These are phyloP conservation scores for Gila orcuttii DNA, from an alignment of 2,113 vertebrate species.

Conservation along the genomic window DNA sequence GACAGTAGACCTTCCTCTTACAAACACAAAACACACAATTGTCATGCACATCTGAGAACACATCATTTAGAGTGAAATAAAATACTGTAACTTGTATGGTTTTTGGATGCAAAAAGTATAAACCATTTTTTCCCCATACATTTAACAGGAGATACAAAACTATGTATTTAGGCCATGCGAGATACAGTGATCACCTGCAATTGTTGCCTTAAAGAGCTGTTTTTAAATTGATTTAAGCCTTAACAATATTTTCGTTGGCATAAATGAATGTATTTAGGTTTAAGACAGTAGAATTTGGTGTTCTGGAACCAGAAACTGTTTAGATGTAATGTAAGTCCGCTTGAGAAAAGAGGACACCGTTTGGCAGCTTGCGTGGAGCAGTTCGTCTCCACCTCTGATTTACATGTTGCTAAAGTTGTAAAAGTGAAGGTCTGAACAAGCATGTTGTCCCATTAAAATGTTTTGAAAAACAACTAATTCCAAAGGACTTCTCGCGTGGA, in stretches of 20 bases:
- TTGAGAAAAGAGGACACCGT: not conserved
- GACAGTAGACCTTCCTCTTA: no score
- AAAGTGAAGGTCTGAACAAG: conserved; percentile 37
- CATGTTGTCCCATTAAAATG: conserved; percentile 55
- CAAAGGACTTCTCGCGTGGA: conserved; percentile 30
- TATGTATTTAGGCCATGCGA: not conserved
- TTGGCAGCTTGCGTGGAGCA: not conserved
- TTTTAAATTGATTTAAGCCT: no score
- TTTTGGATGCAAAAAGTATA: not conserved
- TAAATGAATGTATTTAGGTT: no score
- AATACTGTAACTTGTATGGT: not conserved
- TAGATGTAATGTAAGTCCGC: not conserved
- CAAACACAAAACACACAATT: no score
- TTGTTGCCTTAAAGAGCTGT: no score
- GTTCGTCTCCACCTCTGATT: conserved; percentile 27
- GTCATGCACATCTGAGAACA: no score
- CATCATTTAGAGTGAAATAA: no score
- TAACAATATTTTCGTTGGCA: no score
- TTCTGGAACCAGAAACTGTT: not conserved
- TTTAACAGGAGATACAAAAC: not conserved
- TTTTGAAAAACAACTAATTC: conserved; percentile 51
- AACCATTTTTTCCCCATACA: not conserved
- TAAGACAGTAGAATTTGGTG: not conserved
- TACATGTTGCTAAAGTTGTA: conserved; percentile 33
- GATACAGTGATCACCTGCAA: not conserved